Conservation (phyloP, 2,797 vertebrate species). For the Chiloscyllium punctatum region DNA sequence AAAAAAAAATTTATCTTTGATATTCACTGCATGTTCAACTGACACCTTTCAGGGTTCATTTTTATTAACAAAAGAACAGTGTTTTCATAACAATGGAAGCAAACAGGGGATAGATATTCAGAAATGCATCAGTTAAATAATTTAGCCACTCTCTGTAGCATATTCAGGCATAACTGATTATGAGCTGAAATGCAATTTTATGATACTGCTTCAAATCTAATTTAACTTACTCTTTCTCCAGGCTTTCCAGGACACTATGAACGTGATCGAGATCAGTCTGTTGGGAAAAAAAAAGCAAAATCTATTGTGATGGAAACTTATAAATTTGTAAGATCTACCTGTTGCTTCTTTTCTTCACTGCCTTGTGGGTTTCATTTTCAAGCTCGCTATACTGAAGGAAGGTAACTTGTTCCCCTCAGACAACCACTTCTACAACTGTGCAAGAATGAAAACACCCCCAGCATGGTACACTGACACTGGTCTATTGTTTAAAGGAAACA, state of each 20-base stretch:
- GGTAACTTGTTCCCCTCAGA: not conserved
- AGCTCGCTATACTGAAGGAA: too few species aligned
- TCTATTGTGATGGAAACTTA: not conserved
- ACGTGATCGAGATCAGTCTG: conserved; percentile 89
- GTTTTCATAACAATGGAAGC: not conserved
- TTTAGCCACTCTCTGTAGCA: not conserved
- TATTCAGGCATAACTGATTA: not conserved
- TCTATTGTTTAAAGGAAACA: too few species aligned
- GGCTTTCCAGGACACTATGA: conserved; percentile 73
- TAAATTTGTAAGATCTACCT: not conserved
- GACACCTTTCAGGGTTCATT: not conserved
- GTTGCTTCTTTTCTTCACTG: not conserved
- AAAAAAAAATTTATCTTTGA: not conserved
- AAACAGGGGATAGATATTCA: not conserved
- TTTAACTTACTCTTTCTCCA: conserved; percentile 87
- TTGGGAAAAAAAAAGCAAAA: conserved; percentile 41
- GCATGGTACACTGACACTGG: not conserved
- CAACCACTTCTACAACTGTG: not conserved
- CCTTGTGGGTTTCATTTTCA: not conserved
- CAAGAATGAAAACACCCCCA: not conserved
- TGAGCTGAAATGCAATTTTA: not conserved
- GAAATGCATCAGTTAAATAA: not conserved
- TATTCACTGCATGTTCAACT: not conserved
- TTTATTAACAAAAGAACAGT: not conserved
- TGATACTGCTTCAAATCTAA: not conserved